Evolutionary conservation across 2,888 invertebrate species (phyloP).

Genomic region (Nesidiocoris tenuis): DNA sequence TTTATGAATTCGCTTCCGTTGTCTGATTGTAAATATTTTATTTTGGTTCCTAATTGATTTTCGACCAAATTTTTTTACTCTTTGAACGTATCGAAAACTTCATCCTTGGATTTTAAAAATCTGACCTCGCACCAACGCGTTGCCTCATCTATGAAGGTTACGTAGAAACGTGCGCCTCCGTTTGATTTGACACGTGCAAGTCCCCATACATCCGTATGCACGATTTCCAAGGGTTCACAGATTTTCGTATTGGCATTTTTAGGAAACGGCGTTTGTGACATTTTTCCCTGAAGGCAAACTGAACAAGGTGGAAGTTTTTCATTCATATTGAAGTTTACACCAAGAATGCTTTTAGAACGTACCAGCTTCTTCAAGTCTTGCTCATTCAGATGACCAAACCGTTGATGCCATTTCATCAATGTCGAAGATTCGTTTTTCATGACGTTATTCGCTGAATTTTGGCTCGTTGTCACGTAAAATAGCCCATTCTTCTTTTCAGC

Average conservation of each 20-base stretch:
- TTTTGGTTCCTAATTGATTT: conserved; percentile 8
- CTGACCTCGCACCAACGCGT: conserved; percentile 16
- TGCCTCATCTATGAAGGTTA: conserved; percentile 21
- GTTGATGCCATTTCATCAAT: conserved; percentile 19
- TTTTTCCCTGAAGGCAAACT: conserved; percentile 8
- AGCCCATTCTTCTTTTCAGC: conserved; percentile 1
- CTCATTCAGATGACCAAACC: conserved; percentile 20
- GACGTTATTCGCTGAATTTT: neutral
- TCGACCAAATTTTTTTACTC: conserved; percentile 16
- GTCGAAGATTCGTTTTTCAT: neutral
- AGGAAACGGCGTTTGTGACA: neutral
- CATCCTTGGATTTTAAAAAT: conserved; percentile 4
- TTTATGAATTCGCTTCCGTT: conserved; percentile 2
- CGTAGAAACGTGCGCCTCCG: conserved; percentile 7
- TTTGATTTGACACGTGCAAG: too few relatives aligned
- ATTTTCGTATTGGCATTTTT: neutral
- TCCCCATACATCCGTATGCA: conserved; percentile 4
- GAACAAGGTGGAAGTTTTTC: neutral
- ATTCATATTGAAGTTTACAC: neutral
- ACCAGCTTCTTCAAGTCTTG: conserved; percentile 2
- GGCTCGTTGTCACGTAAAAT: neutral
- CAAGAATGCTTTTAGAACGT: neutral
- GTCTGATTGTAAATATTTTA: conserved; percentile 15
- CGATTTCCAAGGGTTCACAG: neutral
- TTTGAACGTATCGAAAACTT: conserved; percentile 6